These are phyloP conservation scores for rat (Rattus norvegicus) DNA, from an alignment of 2,113 vertebrate species.

Conservation along the genomic window DNA sequence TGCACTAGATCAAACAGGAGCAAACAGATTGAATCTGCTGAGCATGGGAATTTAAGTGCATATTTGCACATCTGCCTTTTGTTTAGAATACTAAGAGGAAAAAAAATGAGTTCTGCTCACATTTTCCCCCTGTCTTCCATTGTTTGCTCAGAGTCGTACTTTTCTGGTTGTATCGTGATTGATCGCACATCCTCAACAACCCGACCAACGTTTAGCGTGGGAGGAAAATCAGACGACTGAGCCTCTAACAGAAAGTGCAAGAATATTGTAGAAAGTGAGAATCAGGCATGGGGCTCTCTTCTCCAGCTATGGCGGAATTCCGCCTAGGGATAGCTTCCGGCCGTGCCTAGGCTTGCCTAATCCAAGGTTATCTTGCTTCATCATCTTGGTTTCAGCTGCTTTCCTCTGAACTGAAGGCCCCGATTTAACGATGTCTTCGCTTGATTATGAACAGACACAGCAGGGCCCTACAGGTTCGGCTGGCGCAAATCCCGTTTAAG, in stretches of 20 bases:
- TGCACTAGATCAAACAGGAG: neutral
- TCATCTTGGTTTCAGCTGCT: neutral
- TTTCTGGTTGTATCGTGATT: neutral
- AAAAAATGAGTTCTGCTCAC: conserved; percentile 25
- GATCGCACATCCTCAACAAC: neutral
- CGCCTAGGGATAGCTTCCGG: neutral
- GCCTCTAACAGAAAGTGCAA: conserved; percentile 50
- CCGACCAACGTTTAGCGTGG: conserved; percentile 1
- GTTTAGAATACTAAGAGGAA: conserved; percentile 28
- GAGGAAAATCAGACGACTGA: conserved; percentile 67
- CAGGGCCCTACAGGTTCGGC: neutral
- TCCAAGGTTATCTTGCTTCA: neutral
- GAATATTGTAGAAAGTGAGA: conserved; percentile 25
- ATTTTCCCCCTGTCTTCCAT: neutral
- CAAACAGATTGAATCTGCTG: neutral
- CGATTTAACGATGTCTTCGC: neutral
- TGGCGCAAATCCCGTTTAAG: neutral
- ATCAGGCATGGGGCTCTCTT: neutral
- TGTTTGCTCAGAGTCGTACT: conserved; percentile 1
- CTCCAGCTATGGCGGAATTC: neutral
- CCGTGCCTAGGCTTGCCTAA: neutral
- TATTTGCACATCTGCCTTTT: conserved; percentile 43
- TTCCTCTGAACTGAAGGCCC: neutral
- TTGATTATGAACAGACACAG: neutral
- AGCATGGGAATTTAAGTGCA: conserved; percentile 28